A percentile compares a stretch with the other conserved stretches of the same genome.
phyloP scores from a whole-genome alignment of 2,888 invertebrate genomes.

The Uropetala carovei region DNA sequence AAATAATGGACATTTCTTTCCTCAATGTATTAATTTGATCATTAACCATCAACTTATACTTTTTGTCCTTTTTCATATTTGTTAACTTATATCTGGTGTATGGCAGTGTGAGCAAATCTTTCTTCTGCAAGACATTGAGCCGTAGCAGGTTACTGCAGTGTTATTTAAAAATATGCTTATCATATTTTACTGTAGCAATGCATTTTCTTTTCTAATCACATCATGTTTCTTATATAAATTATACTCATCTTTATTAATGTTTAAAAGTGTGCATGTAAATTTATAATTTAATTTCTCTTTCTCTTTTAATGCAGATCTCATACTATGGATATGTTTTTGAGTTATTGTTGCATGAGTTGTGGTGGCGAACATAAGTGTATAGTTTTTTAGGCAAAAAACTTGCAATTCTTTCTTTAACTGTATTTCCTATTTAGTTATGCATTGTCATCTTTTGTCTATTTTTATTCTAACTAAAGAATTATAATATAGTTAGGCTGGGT shows the following conservation, averaged over 20 bases:
- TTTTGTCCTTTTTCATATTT: neutral
- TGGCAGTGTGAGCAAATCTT: neutral
- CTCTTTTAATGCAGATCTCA: neutral
- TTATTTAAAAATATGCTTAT: neutral
- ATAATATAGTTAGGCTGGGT: neutral
- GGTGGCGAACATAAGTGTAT: neutral
- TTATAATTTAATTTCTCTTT: neutral
- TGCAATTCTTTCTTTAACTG: neutral
- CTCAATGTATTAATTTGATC: neutral
- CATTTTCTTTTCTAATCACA: slow-evolving; percentile 22
- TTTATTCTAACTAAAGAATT: neutral
- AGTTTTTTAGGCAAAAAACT: neutral
- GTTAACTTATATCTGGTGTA: neutral
- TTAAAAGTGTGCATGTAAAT: neutral
- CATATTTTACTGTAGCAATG: neutral
- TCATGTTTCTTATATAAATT: neutral
- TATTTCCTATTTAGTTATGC: neutral
- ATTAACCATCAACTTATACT: neutral
- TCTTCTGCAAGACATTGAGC: neutral
- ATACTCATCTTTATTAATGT: slow-evolving; percentile 12
- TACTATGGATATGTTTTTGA: neutral
- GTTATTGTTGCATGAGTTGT: neutral
- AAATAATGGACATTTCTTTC: neutral
- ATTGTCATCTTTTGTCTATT: neutral
- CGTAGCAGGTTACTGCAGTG: neutral